Conservation (phyloP, 2,888 invertebrate species). For the Drosophila neotestacea region DNA sequence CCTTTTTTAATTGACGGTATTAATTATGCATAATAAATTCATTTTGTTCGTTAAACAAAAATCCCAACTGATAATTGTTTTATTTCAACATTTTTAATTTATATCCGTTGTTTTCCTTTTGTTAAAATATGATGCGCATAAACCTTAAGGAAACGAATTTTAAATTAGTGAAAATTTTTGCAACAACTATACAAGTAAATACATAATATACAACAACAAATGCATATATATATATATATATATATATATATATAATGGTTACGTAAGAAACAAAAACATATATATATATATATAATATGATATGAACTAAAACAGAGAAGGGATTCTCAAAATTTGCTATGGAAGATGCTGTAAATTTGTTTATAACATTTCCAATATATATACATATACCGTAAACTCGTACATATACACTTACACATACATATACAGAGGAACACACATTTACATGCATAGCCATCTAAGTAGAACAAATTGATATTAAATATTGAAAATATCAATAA, state of each 20-base stretch:
- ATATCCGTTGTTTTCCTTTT: slow-evolving; percentile 2
- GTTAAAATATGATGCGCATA: slow-evolving; percentile 39
- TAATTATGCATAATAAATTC: slow-evolving; percentile 76
- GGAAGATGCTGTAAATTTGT: slow-evolving; percentile 66
- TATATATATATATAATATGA: not conserved
- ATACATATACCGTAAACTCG: slow-evolving; percentile 46
- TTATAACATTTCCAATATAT: slow-evolving; percentile 59
- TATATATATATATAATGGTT: slow-evolving; percentile 26
- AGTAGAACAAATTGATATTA: slow-evolving; percentile 77
- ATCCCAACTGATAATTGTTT: slow-evolving; percentile 46
- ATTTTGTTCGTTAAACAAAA: slow-evolving; percentile 79
- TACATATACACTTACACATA: slow-evolving; percentile 48
- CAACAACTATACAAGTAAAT: slow-evolving; percentile 63
- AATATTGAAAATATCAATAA: slow-evolving; percentile 72
- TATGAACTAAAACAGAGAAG: slow-evolving; percentile 18
- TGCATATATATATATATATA: slow-evolving; percentile 48
- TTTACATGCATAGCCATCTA: slow-evolving; percentile 51
- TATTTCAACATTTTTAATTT: slow-evolving; percentile 37
- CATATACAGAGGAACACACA: slow-evolving; percentile 22
- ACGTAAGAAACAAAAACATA: too few relatives aligned
- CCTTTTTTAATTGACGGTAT: slow-evolving; percentile 78
- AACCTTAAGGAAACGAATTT: slow-evolving; percentile 85
- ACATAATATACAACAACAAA: slow-evolving; percentile 24
- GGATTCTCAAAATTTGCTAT: slow-evolving; percentile 19
- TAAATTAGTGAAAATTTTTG: slow-evolving; percentile 84